Evolutionary conservation across 2,888 invertebrate species (phyloP).

Genomic region (Apamea monoglypha): DNA sequence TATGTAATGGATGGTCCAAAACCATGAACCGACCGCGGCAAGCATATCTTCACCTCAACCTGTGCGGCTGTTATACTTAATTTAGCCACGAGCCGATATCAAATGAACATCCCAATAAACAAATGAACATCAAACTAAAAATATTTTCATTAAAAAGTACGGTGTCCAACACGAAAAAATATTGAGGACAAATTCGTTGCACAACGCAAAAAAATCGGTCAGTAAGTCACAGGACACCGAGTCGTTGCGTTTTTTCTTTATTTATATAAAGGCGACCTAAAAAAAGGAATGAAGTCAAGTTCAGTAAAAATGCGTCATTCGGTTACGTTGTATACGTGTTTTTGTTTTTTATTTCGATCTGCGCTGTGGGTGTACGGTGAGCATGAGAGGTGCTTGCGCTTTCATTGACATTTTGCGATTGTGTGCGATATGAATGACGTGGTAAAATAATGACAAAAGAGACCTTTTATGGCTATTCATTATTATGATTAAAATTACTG

Average conservation of each 20-base stretch:
- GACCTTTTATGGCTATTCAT: not conserved
- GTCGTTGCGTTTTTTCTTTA: conserved; percentile 56
- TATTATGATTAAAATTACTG: not conserved
- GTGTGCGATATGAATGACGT: conserved; percentile 25
- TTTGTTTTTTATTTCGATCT: conserved; percentile 60
- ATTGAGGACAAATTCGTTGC: conserved; percentile 54
- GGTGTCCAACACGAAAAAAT: conserved; percentile 40
- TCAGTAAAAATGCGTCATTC: conserved; percentile 75
- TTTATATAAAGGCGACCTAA: conserved; percentile 72
- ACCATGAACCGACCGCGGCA: not conserved
- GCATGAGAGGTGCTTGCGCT: conserved; percentile 5
- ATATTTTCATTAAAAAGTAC: conserved; percentile 26
- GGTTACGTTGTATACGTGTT: conserved; percentile 53
- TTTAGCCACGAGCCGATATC: not conserved
- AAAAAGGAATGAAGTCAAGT: conserved; percentile 82
- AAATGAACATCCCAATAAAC: not conserved
- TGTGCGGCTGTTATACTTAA: not conserved
- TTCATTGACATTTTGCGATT: conserved; percentile 54
- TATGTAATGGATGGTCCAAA: not conserved
- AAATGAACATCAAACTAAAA: not conserved
- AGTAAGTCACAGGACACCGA: conserved; percentile 58
- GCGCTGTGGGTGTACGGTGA: conserved; percentile 39
- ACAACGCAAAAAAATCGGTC: conserved; percentile 64
- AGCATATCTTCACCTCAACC: not conserved
- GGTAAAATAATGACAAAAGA: not conserved